Percentiles rank a stretch among this genome's conserved stretches.
phyloP scores from a whole-genome alignment of 2,797 vertebrate genomes.

The Aphelocoma californica region DNA sequence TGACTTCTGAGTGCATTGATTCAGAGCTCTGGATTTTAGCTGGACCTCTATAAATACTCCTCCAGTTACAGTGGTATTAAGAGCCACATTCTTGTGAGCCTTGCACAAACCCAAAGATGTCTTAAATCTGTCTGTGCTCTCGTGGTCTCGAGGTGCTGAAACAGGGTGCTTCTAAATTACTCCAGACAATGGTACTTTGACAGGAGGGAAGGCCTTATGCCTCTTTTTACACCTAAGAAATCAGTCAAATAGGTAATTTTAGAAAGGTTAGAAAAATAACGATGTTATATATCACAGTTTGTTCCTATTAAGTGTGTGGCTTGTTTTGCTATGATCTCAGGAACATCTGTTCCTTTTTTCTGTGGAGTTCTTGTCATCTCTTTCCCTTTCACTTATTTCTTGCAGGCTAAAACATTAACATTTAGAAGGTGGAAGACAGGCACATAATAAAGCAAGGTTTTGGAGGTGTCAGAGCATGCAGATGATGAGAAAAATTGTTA shows the following conservation, averaged over 20 bases:
- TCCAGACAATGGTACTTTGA: not conserved
- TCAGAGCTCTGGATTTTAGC: not conserved
- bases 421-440: not conserved
- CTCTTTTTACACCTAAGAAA: constrained; percentile 49
- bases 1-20: not conserved
- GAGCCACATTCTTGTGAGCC: not conserved
- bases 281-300: not conserved
- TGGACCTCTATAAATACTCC: not conserved
- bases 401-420: not conserved
- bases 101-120: not conserved
- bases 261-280: constrained; percentile 42
- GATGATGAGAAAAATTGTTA: not conserved
- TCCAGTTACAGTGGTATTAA: not conserved
- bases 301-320: not conserved
- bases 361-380: not conserved
- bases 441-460: not conserved
- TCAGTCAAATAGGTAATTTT: constrained; percentile 54
- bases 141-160: not conserved
- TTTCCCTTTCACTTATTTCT: not conserved
- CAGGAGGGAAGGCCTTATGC: not conserved
- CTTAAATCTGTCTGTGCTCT: constrained; percentile 14
- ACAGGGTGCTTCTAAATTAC: constrained; percentile 23
- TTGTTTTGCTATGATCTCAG: constrained; percentile 40
- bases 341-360: constrained; percentile 35
- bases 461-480: not conserved